These are phyloP conservation scores for Acanthurus tractus DNA, from an alignment of 2,797 vertebrate species.

Conservation along the genomic window DNA sequence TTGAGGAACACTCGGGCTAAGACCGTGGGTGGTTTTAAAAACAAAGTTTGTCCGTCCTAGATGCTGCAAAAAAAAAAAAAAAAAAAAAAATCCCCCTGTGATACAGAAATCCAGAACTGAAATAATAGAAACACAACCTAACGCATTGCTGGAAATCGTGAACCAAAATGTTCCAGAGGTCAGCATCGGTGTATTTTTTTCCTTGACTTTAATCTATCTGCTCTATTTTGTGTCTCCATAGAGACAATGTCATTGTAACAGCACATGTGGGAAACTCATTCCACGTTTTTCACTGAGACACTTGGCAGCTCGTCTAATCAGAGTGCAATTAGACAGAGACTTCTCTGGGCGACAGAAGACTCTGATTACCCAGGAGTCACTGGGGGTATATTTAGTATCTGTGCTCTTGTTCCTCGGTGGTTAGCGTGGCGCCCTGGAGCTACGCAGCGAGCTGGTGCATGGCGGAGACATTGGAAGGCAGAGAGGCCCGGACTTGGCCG, in stretches of 20 bases:
- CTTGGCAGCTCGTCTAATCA: slow-evolving; percentile 84
- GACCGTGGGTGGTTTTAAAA: too few species aligned
- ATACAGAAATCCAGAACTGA: slow-evolving; percentile 1
- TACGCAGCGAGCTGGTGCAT: slow-evolving; percentile 57
- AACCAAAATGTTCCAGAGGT: slow-evolving; percentile 12
- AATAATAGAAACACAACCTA: background rate
- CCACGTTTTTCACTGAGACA: slow-evolving; percentile 65
- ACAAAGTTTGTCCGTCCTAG: too few species aligned
- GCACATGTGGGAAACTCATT: slow-evolving; percentile 74
- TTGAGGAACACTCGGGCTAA: too few species aligned
- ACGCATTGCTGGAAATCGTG: background rate
- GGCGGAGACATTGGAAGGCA: slow-evolving; percentile 34
- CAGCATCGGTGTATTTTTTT: slow-evolving; percentile 26
- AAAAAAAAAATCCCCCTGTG: background rate
- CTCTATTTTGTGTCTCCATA: slow-evolving; percentile 49
- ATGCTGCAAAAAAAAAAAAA: background rate
- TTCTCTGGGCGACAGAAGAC: slow-evolving; percentile 82
- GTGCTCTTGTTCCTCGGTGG: slow-evolving; percentile 67
- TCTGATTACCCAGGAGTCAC: slow-evolving; percentile 88
- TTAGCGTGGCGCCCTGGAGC: slow-evolving; percentile 64
- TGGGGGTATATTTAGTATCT: slow-evolving; percentile 85
- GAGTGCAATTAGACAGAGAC: slow-evolving; percentile 85
- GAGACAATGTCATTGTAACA: slow-evolving; percentile 73
- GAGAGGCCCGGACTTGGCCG: slow-evolving; percentile 48
- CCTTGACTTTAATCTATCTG: slow-evolving; percentile 49